Conservation (phyloP, 2,797 vertebrate species). For the Chelidonichthys spinosus region DNA sequence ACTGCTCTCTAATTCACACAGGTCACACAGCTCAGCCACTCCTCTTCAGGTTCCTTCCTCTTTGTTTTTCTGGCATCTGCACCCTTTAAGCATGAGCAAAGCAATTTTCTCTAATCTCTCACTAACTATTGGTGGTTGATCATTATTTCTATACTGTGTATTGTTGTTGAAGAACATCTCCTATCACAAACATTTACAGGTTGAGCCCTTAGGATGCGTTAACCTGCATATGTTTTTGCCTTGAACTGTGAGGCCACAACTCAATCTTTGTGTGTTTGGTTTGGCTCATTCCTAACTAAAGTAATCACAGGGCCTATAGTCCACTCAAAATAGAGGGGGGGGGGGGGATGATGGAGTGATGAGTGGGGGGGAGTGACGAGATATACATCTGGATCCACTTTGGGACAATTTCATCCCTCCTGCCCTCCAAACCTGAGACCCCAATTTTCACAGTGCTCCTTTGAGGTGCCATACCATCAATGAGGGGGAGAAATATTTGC, state of each 20-base stretch:
- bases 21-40: slow-evolving; percentile 41
- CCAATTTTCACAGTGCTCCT: slow-evolving; percentile 68
- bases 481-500: slow-evolving; percentile 55
- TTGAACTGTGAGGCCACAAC: slow-evolving; percentile 53
- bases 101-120: slow-evolving; percentile 13
- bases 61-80: slow-evolving; percentile 14
- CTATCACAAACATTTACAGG: slow-evolving; percentile 41
- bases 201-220: slow-evolving; percentile 49
- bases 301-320: slow-evolving; percentile 63
- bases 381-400: slow-evolving; percentile 81
- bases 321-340: slow-evolving; percentile 24
- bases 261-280: slow-evolving; percentile 66
- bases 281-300: slow-evolving; percentile 68
- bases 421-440: slow-evolving; percentile 63
- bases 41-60: slow-evolving; percentile 23
- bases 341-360: slow-evolving; percentile 69
- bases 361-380: slow-evolving; percentile 66
- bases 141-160: not conserved
- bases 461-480: slow-evolving; percentile 78
- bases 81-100: slow-evolving; percentile 6
- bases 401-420: slow-evolving; percentile 70
- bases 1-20: slow-evolving; percentile 54
- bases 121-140: slow-evolving; percentile 1
- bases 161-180: slow-evolving; percentile 15
- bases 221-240: slow-evolving; percentile 33